Evolutionary conservation across 1,140 invertebrate genomes (phyloP).

Genomic region (Apis cerana): DNA sequence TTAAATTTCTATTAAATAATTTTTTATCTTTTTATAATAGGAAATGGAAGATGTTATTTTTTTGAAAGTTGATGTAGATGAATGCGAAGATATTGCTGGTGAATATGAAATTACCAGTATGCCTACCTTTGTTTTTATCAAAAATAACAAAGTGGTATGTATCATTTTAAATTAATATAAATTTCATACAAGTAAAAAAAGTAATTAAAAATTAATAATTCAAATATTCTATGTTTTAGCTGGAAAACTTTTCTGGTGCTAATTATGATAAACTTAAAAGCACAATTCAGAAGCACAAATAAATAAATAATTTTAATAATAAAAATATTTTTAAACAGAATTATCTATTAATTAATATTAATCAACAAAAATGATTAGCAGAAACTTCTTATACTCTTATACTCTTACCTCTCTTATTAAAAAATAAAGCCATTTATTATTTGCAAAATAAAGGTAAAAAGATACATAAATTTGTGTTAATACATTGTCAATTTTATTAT

Average conservation of each 20-base stretch:
- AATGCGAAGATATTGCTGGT: constrained; percentile 90
- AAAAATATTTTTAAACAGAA: constrained; percentile 48
- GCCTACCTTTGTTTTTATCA: constrained; percentile 97
- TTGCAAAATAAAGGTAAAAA: constrained; percentile 3
- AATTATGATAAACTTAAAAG: constrained; percentile 88
- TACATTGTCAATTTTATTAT: constrained; percentile 46
- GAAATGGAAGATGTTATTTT: constrained; percentile 84
- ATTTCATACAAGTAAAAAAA: not conserved
- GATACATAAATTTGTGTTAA: constrained; percentile 31
- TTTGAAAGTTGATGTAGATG: constrained; percentile 93
- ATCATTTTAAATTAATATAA: constrained; percentile 18
- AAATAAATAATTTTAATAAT: constrained; percentile 61
- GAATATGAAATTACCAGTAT: constrained; percentile 93
- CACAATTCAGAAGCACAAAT: constrained; percentile 84
- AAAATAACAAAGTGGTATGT: constrained; percentile 85
- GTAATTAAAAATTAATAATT: not conserved
- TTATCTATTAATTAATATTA: constrained; percentile 44
- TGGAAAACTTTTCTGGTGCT: constrained; percentile 90
- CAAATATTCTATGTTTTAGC: constrained; percentile 68
- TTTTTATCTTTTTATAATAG: constrained; percentile 81
- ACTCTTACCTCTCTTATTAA: not conserved
- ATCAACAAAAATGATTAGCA: constrained; percentile 44
- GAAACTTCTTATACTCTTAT: not conserved
- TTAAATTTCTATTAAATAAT: constrained; percentile 1
- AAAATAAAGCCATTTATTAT: constrained; percentile 18